phyloP scores from a whole-genome alignment of 1,140 invertebrate genomes.

The Hirudo medicinalis region DNA sequence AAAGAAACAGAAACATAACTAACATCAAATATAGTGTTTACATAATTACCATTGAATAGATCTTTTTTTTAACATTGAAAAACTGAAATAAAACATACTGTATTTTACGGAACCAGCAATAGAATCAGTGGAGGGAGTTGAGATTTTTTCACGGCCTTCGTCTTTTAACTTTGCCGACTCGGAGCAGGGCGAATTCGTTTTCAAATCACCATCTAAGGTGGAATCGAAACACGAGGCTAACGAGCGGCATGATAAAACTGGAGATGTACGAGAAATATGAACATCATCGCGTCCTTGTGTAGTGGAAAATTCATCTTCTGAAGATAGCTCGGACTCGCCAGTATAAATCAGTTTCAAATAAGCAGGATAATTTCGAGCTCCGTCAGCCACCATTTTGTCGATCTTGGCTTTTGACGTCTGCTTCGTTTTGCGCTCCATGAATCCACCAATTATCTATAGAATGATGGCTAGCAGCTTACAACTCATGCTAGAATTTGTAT shows the following conservation, averaged over 20 bases:
- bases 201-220: no score
- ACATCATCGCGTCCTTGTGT: background rate
- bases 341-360: constrained; percentile 24
- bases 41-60: no score
- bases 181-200: background rate
- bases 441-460: constrained; percentile 3
- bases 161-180: constrained; percentile 9
- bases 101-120: no score
- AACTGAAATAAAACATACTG: no score
- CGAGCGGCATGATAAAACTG: no score
- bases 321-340: constrained; percentile 16
- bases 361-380: constrained; percentile 19
- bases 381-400: constrained; percentile 18
- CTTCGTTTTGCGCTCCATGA: constrained; percentile 12
- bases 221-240: no score
- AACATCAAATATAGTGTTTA: no score
- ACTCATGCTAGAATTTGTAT: no score
- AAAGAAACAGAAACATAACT: no score
- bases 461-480: background rate
- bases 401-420: constrained; percentile 19
- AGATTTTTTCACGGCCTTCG: background rate
- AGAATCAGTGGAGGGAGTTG: background rate
- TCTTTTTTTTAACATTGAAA: no score
- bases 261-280: no score
- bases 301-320: constrained; percentile 15